These are phyloP conservation scores for Drosophila nebulosa DNA, from an alignment of 1,140 invertebrate genomes.

Conservation along the genomic window DNA sequence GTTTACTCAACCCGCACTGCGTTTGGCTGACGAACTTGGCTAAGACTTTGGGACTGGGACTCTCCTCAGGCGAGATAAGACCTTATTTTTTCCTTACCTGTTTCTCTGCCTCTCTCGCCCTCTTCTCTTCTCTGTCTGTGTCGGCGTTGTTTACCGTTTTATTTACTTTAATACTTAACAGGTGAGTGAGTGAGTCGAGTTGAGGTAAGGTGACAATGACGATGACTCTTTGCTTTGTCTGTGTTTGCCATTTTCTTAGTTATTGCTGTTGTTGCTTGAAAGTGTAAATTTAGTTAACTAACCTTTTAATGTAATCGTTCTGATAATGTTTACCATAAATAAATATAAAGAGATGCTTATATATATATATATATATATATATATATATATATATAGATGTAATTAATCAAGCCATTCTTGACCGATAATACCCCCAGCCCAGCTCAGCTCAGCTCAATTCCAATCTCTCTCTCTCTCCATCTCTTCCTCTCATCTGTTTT, in stretches of 20 bases:
- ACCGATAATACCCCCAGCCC: not conserved
- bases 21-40: not conserved
- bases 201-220: not conserved
- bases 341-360: too few species aligned
- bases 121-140: not conserved
- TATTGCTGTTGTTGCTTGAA: not conserved
- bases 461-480: not conserved
- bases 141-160: not conserved
- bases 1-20: not conserved
- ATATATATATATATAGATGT: not conserved
- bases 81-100: not conserved
- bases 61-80: not conserved
- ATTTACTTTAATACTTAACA: not conserved
- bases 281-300: slow-evolving; percentile 8
- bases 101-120: not conserved
- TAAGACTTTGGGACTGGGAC: slow-evolving; percentile 4
- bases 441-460: not conserved
- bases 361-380: not conserved
- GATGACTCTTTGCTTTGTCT: slow-evolving; percentile 9
- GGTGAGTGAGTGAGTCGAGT: not conserved
- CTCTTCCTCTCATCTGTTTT: not conserved
- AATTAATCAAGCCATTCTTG: slow-evolving; percentile 6
- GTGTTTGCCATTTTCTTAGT: slow-evolving; percentile 3
- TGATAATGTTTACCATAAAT: not conserved
- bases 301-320: not conserved